Evolutionary conservation across 2,113 vertebrate species (phyloP), one percentile per base, ranked within the genome.

Genomic region (Hemiprocne comata): DNA sequence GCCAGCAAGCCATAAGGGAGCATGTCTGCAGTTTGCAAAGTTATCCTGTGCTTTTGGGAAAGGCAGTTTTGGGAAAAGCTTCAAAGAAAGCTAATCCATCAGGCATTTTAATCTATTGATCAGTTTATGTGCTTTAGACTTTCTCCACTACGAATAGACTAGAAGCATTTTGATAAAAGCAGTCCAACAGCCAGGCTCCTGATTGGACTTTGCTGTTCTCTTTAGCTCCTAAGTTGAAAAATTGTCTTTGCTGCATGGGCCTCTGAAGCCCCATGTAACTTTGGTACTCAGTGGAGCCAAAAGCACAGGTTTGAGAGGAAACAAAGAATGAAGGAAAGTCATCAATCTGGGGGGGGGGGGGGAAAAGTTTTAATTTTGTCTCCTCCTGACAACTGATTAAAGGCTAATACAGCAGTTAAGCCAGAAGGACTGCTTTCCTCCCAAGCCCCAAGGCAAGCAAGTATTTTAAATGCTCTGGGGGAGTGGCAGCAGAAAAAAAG

Each of bases 391-490:
- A 70, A 33, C 29, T 48, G 76, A 92, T 89, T 67, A 92, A 90
- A 93, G 40, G 38, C 55, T 76, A 83, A 54, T 29, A 44, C 28
- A 66, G 67, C n/a, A 73, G 60, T 67, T 84, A 80, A 83, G 76
- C 82, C 94, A 55, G 88, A 77, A 90, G 74, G 72, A 71, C 48
- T 84, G 42, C 85, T 83, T 88, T 64, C 72, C 90, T 94, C 79
- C 90, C 71, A 84, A 83, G 78, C 67, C 88, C 23, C 55, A 34
- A 70, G 92, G 60, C 73, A 82, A 83, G 46, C 25, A 76, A 84
- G 61, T 53, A 46, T 20, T 66, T 10, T 74, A 84, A 95, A 60
- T 60, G 60, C 23, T 71, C 17, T 71, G 60, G 64, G 25, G 61
- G 29, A 81, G 69, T 31, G 54, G 84, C 62, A 89, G 38, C 29